Evolutionary conservation across 2,888 invertebrate genomes (phyloP).

Genomic region (Halictus ligatus): DNA sequence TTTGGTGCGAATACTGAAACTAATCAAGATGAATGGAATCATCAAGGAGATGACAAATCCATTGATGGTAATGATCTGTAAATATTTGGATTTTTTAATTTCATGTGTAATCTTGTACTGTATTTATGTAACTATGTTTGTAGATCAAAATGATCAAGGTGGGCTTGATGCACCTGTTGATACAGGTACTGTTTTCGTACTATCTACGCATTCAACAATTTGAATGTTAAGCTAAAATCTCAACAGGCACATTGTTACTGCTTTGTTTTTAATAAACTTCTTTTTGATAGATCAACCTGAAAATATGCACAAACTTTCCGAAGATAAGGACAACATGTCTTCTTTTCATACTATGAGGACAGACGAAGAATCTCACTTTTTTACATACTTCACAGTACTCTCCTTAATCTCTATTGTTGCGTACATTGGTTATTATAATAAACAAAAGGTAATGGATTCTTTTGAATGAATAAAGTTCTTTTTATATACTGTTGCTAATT

Average conservation of each 20-base stretch:
- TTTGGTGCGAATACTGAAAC: not conserved
- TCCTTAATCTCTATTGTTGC: conserved; percentile 87
- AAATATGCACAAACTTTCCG: conserved; percentile 34
- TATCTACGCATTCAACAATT: not conserved
- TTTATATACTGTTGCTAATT: not conserved
- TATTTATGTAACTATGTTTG: conserved; percentile 37
- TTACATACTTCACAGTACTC: conserved; percentile 88
- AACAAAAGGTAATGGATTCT: conserved; percentile 86
- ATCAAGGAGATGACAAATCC: not conserved
- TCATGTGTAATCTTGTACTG: not conserved
- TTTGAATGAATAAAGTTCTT: not conserved
- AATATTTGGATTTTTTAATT: not conserved
- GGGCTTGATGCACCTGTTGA: conserved; percentile 20
- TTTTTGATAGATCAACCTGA: conserved; percentile 43
- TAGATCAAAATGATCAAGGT: conserved; percentile 43
- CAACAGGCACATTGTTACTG: not conserved
- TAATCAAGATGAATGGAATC: conserved; percentile 18
- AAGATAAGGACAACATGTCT: conserved; percentile 40
- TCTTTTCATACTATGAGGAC: conserved; percentile 71
- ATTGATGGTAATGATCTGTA: conserved; percentile 34
- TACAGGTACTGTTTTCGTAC: conserved; percentile 38
- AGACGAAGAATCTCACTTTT: conserved; percentile 88
- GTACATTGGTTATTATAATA: conserved; percentile 88
- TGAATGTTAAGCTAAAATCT: not conserved
- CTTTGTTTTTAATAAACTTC: conserved; percentile 6